Evolutionary conservation across 2,888 invertebrate genomes (phyloP).

Genomic region (Germaria angustata): DNA sequence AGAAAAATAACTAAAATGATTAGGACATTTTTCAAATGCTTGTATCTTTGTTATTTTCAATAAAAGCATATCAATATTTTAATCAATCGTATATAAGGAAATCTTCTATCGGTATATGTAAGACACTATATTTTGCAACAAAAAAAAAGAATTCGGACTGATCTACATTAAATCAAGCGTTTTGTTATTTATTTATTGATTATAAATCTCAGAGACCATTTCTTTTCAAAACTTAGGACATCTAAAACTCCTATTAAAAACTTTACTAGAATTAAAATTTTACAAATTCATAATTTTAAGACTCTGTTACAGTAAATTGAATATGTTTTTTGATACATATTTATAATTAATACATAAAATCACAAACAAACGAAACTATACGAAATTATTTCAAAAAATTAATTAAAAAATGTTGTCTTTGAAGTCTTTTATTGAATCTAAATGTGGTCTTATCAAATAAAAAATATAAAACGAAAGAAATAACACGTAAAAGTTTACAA

Average conservation of each 20-base stretch:
- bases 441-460: constrained; percentile 54
- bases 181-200: too few species aligned
- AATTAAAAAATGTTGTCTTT: constrained; percentile 17
- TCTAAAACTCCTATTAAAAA: neutral
- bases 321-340: neutral
- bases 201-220: too few species aligned
- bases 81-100: too few species aligned
- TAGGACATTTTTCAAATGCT: too few species aligned
- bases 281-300: neutral
- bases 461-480: neutral
- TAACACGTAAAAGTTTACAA: constrained; percentile 41
- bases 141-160: too few species aligned
- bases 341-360: neutral
- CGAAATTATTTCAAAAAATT: constrained; percentile 6
- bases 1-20: too few species aligned
- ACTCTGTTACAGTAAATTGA: neutral
- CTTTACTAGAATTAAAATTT: neutral
- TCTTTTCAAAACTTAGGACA: too few species aligned
- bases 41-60: too few species aligned
- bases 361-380: neutral
- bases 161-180: too few species aligned
- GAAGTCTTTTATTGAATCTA: constrained; percentile 44
- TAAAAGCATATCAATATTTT: too few species aligned
- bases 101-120: too few species aligned
- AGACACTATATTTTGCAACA: too few species aligned